Conservation (phyloP, 1,140 invertebrate genomes). For the Pantala flavescens region DNA sequence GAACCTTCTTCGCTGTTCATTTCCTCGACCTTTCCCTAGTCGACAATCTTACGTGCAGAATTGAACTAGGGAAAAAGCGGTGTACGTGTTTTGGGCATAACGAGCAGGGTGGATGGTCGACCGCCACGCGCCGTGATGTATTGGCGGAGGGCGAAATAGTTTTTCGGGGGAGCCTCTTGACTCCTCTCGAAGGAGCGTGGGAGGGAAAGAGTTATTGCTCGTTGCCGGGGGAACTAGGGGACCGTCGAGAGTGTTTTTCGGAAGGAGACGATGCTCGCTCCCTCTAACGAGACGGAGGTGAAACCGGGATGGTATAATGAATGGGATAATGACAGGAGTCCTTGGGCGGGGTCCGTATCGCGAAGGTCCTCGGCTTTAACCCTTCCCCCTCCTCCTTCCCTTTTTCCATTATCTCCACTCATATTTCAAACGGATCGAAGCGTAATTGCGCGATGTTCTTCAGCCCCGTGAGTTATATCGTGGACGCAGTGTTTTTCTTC, state of each 20-base stretch:
- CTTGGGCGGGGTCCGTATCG: neutral
- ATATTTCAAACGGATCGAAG: constrained; percentile 5
- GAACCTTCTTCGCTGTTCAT: no score
- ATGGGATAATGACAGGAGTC: neutral
- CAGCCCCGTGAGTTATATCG: neutral
- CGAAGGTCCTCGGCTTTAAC: neutral
- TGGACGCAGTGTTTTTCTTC: neutral
- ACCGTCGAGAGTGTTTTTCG: neutral
- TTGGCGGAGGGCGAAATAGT: no score
- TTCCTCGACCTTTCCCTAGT: no score
- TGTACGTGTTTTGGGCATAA: no score
- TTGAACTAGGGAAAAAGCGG: no score
- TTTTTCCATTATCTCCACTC: neutral
- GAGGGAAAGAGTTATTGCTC: neutral
- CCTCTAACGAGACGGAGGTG: neutral
- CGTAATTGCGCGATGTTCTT: neutral
- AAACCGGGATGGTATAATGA: neutral
- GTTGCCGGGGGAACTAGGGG: neutral
- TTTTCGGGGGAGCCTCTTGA: no score
- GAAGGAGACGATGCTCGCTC: neutral
- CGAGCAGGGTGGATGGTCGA: no score
- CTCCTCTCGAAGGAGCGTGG: no score
- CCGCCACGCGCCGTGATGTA: no score
- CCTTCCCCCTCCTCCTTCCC: neutral
- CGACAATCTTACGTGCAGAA: no score